Evolutionary conservation across 2,888 invertebrate species (phyloP).

Genomic region (Pollenia angustigena): DNA sequence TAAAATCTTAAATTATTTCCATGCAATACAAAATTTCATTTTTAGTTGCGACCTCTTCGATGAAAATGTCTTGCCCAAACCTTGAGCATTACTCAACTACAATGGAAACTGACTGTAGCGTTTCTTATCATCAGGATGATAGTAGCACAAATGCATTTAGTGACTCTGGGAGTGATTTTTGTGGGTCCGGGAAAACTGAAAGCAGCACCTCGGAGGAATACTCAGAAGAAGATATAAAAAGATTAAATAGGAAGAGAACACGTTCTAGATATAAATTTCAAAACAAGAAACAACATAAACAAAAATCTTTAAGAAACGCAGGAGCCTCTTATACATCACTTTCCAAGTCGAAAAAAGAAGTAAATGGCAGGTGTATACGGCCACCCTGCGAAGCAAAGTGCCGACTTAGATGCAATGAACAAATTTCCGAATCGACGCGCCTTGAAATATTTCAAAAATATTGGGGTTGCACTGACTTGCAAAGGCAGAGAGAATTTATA

Average conservation of each 20-base stretch:
- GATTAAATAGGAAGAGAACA: too few relatives aligned
- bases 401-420: conserved; percentile 18
- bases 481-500: conserved; percentile 44
- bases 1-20: conserved; percentile 50
- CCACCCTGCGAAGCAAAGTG: conserved; percentile 47
- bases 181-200: conserved; percentile 45
- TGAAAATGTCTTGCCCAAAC: conserved; percentile 49
- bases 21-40: conserved; percentile 60
- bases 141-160: conserved; percentile 59
- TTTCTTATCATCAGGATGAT: conserved; percentile 50
- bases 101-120: conserved; percentile 54
- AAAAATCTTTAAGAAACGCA: too few relatives aligned
- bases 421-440: conserved; percentile 54
- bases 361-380: conserved; percentile 60
- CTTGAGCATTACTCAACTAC: conserved; percentile 55
- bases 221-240: conserved; percentile 39
- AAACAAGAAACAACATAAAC: too few relatives aligned
- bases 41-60: conserved; percentile 57
- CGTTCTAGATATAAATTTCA: too few relatives aligned
- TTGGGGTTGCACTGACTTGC: conserved; percentile 45
- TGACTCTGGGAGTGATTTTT: conserved; percentile 56
- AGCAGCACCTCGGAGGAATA: conserved; percentile 52
- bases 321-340: conserved; percentile 39
- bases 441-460: conserved; percentile 57
- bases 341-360: conserved; percentile 51